Base-by-base conservation (phyloP, 2,888 invertebrate species). In the Zele albiditarsus region DNA sequence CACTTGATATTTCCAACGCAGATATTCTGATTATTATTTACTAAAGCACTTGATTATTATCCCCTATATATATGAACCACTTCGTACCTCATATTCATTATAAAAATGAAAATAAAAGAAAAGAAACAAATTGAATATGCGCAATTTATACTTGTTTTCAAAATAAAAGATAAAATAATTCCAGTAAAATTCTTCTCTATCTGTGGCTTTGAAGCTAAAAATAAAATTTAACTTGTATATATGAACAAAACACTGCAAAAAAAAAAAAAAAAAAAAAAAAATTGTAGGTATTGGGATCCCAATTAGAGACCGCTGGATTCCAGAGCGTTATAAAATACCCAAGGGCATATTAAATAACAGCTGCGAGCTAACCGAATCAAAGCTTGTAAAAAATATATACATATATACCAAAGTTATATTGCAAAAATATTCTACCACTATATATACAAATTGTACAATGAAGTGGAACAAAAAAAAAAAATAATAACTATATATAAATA, bases 291-390 rank as follows among this genome's bases (percentile, higher is more conserved):
- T 68, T 49, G 62, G 46, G 58, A 60, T 68, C 10, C 73, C 68
- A 73, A 73, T 73, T 68, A 73, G 73, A 67, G 67, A 33, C 23
- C 60, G 68, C 68, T 46, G 67, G 46, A 73, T 73, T 73, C 68
- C 62, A 46, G 57, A 58, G 73, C 67, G 68, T 68, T 73, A 60
- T 68, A 68, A 73, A 73, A 33, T 31, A n/a, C 57, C 49, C 28
- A 49, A 67, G 20, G 33, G 57, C 53, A 27, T 28, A 49, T 49
- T 49, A 69, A 57, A 49, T 49, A 69, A 69, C 49, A 69, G 57
- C 67, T n/a, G 42, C 53, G 53, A 53, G 42, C 49, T 42, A 67
- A 67, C 42, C 49, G 38, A 63, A 63, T 63, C 63, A 63, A 33
- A 63, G 63, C 38, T 38, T 23, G 33, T 16, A n/a, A 63, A 57